Percentiles rank a stretch among this genome's conserved stretches.
Evolutionary conservation across 2,113 vertebrate genomes (phyloP).

Genomic region (Tyrannus savana): DNA sequence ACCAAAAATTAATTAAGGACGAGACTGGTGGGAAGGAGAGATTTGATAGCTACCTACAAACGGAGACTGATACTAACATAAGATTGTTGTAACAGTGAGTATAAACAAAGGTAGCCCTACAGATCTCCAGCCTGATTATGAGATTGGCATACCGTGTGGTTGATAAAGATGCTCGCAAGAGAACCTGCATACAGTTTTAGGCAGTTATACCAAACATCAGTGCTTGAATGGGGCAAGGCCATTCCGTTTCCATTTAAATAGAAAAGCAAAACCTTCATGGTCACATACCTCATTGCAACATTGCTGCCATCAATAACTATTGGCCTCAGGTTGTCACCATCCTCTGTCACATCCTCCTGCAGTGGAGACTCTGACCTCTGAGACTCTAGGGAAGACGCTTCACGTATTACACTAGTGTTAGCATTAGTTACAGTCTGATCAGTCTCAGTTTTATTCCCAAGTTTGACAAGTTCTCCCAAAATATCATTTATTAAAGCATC

Average conservation of each 20-base stretch:
- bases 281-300: constrained; percentile 95
- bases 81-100: neutral
- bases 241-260: neutral
- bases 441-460: constrained; percentile 89
- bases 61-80: neutral
- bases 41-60: neutral
- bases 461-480: constrained; percentile 95
- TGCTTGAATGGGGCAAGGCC: neutral
- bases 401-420: constrained; percentile 70
- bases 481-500: constrained; percentile 97
- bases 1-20: neutral
- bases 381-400: constrained; percentile 81
- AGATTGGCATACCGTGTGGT: neutral
- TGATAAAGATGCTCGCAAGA: neutral
- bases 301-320: constrained; percentile 96
- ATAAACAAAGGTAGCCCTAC: neutral
- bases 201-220: neutral
- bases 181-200: neutral
- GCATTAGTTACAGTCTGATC: constrained; percentile 78
- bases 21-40: neutral
- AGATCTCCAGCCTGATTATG: neutral
- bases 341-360: constrained; percentile 78
- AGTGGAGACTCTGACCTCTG: constrained; percentile 88
- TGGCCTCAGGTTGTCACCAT: constrained; percentile 92
- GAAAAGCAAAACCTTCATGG: neutral